Base-by-base conservation (phyloP, 1,140 invertebrate species). In the Nautilus pompilius region DNA sequence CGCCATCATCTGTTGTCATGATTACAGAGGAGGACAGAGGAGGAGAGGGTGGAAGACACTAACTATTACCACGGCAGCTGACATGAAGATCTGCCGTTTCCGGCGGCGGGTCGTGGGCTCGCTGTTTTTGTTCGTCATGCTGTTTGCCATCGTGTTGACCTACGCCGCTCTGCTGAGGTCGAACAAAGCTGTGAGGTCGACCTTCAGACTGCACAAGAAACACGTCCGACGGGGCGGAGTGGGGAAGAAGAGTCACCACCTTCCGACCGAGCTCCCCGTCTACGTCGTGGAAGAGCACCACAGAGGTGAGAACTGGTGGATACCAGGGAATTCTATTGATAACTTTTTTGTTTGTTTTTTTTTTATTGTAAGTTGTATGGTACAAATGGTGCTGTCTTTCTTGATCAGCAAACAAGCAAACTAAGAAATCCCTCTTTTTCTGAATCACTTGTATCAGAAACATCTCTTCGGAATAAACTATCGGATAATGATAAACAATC, bases 261-360 rank as follows among this genome's bases (percentile, higher is more conserved):
- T 22, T 3, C 3, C 45, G 3, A 46, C n/a, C 5, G 49, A 53
- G 28, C 3, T 58, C 13, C 65, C 65, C 20, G 58, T 67, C 10
- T 60, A 63, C 34, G 30, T 72, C 0, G 67, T 72, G 26, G 70
- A 72, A 29, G 70, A 72, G 57, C 67, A 69, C 32, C 67, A 69
- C 45, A 61, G 66, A 59, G 67, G 67, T 69, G 61, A 34, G 29
- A 20, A 36, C 20, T n/a, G n/a, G n/a, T n/a, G n/a, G n/a, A n/a
- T n/a, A n/a, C n/a, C n/a, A n/a, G n/a, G n/a, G n/a, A n/a, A n/a
- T n/a, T n/a, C n/a, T n/a, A n/a, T n/a, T n/a, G n/a, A n/a, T n/a
- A n/a, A n/a, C n/a, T n/a, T n/a, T n/a, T n/a, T n/a, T n/a, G n/a
- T n/a, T n/a, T n/a, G n/a, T n/a, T n/a, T n/a, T n/a, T n/a, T n/a